Evolutionary conservation across 2,797 vertebrate genomes (phyloP), one percentile per base, ranked within the genome.

Genomic region (Periophthalmus magnuspinnatus): DNA sequence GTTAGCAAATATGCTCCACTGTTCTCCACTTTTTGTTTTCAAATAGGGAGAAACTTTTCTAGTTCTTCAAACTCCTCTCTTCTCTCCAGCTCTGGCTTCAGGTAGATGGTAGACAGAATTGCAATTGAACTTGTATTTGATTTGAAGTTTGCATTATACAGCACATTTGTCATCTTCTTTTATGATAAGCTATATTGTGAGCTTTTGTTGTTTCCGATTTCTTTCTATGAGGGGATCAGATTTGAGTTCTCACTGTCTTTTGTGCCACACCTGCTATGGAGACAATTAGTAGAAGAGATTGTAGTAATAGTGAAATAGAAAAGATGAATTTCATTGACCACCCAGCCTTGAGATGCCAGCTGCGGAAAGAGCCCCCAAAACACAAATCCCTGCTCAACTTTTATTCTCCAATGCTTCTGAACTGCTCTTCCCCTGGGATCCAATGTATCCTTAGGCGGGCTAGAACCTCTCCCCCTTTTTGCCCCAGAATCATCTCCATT

Each of bases 391-490:
- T 38, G n/a, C 65, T 55, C 70, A 72, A 62, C 48, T 79, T 72
- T 78, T 57, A 78, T 69, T 74, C 80, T 74, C 74, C 69, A 38
- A 45, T 69, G 83, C 50, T 74, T 34, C 54, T 79, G 55, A 83
- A 78, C 77, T 47, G 67, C 74, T 41, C 14, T 59, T 70, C 70
- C 70, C 66, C 34, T 3, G 50, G 82, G 79, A 62, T 74, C 74
- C 68, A 68, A 73, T 82, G 79, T 70, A 76, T 76, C 68, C 75
- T 57, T 76, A 70, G 78, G 72, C 64, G 61, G 77, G 63, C 74
- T n/a, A 54, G 65, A 74, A 28, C 68, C 66, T 81, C 67, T 54
- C 50, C 38, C 67, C 65, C 71, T 45, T 16, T 9, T 68, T 56
- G 62, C 48, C 0, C 9, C 70, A 68, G 72, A 70, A 80, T 85